Evolutionary conservation across 2,888 invertebrate genomes (phyloP), one percentile per base, ranked within the genome.

Genomic region (Andrena praecox): DNA sequence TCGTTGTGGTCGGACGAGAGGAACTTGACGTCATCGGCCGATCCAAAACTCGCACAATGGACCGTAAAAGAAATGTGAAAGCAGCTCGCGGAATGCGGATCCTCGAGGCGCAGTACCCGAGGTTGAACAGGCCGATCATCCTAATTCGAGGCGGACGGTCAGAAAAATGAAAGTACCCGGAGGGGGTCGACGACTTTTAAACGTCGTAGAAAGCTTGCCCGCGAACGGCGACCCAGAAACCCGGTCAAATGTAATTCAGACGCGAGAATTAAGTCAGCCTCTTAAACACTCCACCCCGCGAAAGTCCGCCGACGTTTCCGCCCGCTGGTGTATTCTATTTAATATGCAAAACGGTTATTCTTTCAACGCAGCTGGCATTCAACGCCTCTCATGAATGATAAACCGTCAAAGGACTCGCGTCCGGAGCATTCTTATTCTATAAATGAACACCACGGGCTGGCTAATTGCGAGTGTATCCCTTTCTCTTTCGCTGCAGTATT

Each of bases 11-110:
- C 56, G 54, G 64, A 10, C 42, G 31, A 16, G 42, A 27, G 16
- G n/a, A n/a, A 16, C 12, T 12, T 63, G 80, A 78, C 67, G 74
- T 81, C 72, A 73, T 60, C 70, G 78, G 0, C 67, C 54, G 66
- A 29, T 72, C 70, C 73, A 77, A 80, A 77, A 84, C 77, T 69
- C 64, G 78, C 24, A 20, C 54, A 50, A 50, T 75, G 79, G 75
- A 70, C 77, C 80, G 62, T 67, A 54, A 77, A 83, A 85, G 77
- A 87, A 89, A 89, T 84, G 89, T 89, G 90, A 90, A 90, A 90
- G 90, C 86, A 27, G 78, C 70, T 31, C n/a, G 56, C 29, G 82
- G 89, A 88, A 90, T 86, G 89, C 89, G 88, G 87, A 88, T 81
- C 74, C 75, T 35, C 64, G 56, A 63, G 52, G 54, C 66, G 48